Percentiles rank a stretch among this genome's conserved stretches.
Evolutionary conservation across 2,888 invertebrate genomes (phyloP).

Genomic region (Drosophila planitibia): DNA sequence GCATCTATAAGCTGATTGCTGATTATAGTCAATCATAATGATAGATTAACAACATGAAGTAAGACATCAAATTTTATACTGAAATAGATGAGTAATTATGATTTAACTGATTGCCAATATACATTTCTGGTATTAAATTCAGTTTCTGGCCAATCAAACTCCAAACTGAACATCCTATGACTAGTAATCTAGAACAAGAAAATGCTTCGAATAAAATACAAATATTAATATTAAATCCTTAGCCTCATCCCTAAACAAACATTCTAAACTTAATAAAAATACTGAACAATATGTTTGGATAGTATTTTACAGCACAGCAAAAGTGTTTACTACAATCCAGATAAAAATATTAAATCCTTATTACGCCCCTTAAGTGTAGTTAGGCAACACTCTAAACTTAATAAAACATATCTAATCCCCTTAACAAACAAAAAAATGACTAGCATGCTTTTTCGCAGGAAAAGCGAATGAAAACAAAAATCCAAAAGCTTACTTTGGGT

Average conservation of each 20-base stretch:
- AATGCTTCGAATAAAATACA: neutral
- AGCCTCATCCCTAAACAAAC: neutral
- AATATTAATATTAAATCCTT: neutral
- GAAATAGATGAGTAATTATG: neutral
- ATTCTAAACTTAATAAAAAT: neutral
- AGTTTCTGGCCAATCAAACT: neutral
- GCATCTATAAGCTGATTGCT: conserved; percentile 9
- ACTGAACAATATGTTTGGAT: neutral
- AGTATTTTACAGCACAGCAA: neutral
- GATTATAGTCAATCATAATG: conserved; percentile 9
- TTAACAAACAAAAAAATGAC: conserved; percentile 15
- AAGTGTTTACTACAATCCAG: neutral
- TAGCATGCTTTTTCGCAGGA: conserved; percentile 4
- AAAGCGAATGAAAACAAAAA: conserved; percentile 1
- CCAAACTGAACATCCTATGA: neutral
- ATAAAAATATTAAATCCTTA: neutral
- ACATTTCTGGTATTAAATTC: neutral
- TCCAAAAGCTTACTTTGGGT: conserved; percentile 6
- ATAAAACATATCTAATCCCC: neutral
- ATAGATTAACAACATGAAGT: neutral
- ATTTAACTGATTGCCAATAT: neutral
- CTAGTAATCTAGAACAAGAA: neutral
- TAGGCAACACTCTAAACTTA: neutral
- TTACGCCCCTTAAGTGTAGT: neutral
- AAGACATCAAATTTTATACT: neutral